Evolutionary conservation across 2,797 vertebrate genomes (phyloP).

Genomic region (Serranus cabrilla): DNA sequence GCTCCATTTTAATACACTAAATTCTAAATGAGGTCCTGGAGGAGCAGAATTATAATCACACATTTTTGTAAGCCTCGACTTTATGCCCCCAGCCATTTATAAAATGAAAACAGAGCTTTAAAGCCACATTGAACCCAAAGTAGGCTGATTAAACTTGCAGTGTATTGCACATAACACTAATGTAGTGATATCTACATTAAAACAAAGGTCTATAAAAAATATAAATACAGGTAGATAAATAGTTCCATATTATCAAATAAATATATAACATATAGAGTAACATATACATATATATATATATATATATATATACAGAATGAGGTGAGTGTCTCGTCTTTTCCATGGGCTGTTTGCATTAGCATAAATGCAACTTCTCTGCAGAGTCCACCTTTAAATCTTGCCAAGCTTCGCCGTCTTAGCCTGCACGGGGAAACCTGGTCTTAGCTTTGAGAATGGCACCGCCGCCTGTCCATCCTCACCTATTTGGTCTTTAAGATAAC

Average conservation of each 20-base stretch:
- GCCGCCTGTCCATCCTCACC: not conserved
- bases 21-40: slow-evolving; percentile 9
- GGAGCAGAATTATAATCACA: slow-evolving; percentile 4
- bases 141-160: slow-evolving; percentile 21
- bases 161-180: slow-evolving; percentile 67
- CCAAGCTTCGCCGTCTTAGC: not conserved
- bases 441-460: slow-evolving; percentile 17
- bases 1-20: not conserved
- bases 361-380: slow-evolving; percentile 20
- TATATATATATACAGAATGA: slow-evolving; percentile 39
- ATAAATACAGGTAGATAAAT: slow-evolving; percentile 74
- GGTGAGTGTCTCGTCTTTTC: slow-evolving; percentile 33
- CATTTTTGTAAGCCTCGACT: not conserved
- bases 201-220: slow-evolving; percentile 8
- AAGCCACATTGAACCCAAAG: slow-evolving; percentile 16
- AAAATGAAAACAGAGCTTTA: slow-evolving; percentile 44
- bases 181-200: slow-evolving; percentile 73
- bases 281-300: slow-evolving; percentile 32
- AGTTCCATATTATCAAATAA: slow-evolving; percentile 63
- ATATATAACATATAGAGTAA: slow-evolving; percentile 46
- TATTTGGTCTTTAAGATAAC: not conserved
- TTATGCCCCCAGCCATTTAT: slow-evolving; percentile 30
- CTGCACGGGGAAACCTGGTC: not conserved
- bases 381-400: slow-evolving; percentile 11
- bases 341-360: slow-evolving; percentile 10